Conservation (phyloP, 1,140 invertebrate genomes). For the Diploscapter pachys region DNA sequence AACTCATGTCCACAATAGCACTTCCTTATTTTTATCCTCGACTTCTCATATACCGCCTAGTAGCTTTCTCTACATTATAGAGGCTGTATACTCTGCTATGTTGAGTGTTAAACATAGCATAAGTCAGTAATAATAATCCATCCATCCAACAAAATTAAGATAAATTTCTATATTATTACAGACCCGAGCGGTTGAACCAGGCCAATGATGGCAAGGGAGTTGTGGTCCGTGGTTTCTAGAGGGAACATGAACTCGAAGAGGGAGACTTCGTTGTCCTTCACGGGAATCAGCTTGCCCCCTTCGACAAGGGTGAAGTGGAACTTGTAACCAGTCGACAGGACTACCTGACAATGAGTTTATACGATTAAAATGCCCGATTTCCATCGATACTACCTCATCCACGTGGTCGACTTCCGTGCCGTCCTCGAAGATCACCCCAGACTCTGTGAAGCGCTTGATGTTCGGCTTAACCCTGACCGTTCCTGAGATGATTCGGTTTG, state of each 20-base stretch:
- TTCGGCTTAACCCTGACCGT: slow-evolving; percentile 61
- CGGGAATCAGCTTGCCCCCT: slow-evolving; percentile 36
- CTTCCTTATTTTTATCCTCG: no score
- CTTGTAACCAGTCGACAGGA: slow-evolving; percentile 59
- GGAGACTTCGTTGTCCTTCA: slow-evolving; percentile 31
- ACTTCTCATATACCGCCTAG: no score
- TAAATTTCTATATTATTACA: no score
- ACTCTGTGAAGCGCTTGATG: slow-evolving; percentile 59
- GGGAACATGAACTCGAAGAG: slow-evolving; percentile 57
- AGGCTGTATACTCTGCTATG: no score
- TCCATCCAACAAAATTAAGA: no score
- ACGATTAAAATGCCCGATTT: background rate
- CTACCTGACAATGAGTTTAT: slow-evolving; percentile 33
- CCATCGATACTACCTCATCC: slow-evolving; percentile 51
- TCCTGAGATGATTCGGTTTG: slow-evolving; percentile 64
- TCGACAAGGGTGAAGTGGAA: slow-evolving; percentile 53
- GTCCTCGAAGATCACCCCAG: slow-evolving; percentile 61
- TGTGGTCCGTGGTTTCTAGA: slow-evolving; percentile 58
- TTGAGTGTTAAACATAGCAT: no score
- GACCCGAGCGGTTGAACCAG: slow-evolving; percentile 47
- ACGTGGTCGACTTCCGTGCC: slow-evolving; percentile 48
- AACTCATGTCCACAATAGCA: no score
- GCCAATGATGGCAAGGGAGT: slow-evolving; percentile 63
- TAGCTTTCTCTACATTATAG: no score
- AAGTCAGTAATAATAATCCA: no score